These are phyloP conservation scores for Hetaerina titia DNA, from an alignment of 2,888 invertebrate species.

Conservation along the genomic window DNA sequence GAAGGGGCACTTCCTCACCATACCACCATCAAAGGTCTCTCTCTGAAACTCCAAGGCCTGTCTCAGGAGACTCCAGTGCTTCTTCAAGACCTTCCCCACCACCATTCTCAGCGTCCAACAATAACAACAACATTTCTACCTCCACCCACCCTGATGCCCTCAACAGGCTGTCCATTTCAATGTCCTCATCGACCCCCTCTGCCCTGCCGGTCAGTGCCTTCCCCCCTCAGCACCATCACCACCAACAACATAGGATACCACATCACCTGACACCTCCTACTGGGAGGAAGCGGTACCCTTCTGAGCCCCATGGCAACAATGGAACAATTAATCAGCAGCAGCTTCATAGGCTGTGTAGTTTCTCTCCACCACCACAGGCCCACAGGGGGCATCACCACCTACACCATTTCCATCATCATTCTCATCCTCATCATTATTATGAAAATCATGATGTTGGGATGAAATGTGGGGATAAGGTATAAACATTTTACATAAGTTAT, in stretches of 20 bases:
- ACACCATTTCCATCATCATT: slow-evolving; percentile 69
- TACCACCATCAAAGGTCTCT: slow-evolving; percentile 64
- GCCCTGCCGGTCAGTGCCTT: slow-evolving; percentile 63
- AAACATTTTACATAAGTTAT: neutral
- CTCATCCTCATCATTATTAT: slow-evolving; percentile 73
- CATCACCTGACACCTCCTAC: slow-evolving; percentile 56
- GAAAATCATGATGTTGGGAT: slow-evolving; percentile 68
- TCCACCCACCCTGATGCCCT: slow-evolving; percentile 39
- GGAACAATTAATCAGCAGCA: slow-evolving; percentile 50
- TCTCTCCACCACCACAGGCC: slow-evolving; percentile 72
- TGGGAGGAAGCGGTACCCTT: slow-evolving; percentile 74
- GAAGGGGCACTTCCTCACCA: slow-evolving; percentile 49
- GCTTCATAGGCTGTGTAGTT: slow-evolving; percentile 61
- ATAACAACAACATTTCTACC: slow-evolving; percentile 53
- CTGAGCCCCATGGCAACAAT: slow-evolving; percentile 69
- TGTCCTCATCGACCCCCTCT: slow-evolving; percentile 56
- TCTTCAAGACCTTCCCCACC: slow-evolving; percentile 9
- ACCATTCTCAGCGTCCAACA: slow-evolving; percentile 36
- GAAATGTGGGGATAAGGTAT: slow-evolving; percentile 56
- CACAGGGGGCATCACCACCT: slow-evolving; percentile 63
- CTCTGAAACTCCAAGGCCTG: slow-evolving; percentile 61
- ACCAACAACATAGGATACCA: slow-evolving; percentile 50
- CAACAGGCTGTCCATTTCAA: slow-evolving; percentile 38
- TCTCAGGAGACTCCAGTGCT: slow-evolving; percentile 30
- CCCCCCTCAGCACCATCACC: slow-evolving; percentile 47